Evolutionary conservation across 2,888 invertebrate genomes (phyloP).

Genomic region (Erynnis tages): DNA sequence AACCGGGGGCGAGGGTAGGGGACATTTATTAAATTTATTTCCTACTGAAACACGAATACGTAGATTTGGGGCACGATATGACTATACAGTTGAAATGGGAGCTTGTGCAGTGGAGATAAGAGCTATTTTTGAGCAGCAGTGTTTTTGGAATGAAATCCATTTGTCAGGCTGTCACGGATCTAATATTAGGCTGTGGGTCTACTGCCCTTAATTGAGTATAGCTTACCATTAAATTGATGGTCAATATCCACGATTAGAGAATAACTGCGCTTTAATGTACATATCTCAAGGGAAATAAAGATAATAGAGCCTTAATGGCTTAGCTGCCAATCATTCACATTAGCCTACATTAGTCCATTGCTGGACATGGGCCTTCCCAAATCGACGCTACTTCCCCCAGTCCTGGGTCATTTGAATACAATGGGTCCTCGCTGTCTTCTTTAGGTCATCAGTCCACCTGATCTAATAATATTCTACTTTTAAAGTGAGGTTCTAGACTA

Average conservation of each 20-base stretch:
- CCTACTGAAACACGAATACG: conserved; percentile 18
- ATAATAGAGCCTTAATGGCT: too few species aligned
- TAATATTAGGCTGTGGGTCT: conserved; percentile 12
- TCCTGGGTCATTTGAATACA: too few species aligned
- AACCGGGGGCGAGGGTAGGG: neutral
- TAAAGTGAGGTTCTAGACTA: too few species aligned
- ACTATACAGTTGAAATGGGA: neutral
- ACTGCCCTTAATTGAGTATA: conserved; percentile 19
- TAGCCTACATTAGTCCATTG: too few species aligned
- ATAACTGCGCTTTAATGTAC: too few species aligned
- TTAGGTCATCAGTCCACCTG: too few species aligned
- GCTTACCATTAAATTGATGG: conserved; percentile 3
- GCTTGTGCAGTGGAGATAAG: conserved; percentile 9
- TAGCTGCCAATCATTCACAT: too few species aligned
- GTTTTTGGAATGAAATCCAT: conserved; percentile 19
- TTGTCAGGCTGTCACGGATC: conserved; percentile 19
- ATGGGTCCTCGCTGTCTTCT: too few species aligned
- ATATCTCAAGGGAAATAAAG: too few species aligned
- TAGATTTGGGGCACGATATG: conserved; percentile 14
- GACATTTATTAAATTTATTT: conserved; percentile 25
- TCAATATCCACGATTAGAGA: conserved; percentile 6
- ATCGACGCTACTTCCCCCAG: too few species aligned
- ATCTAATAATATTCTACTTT: too few species aligned
- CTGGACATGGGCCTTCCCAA: too few species aligned
- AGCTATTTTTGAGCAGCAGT: conserved; percentile 1